phyloP scores from a whole-genome alignment of 2,113 vertebrate genomes.

The Colius striatus region DNA sequence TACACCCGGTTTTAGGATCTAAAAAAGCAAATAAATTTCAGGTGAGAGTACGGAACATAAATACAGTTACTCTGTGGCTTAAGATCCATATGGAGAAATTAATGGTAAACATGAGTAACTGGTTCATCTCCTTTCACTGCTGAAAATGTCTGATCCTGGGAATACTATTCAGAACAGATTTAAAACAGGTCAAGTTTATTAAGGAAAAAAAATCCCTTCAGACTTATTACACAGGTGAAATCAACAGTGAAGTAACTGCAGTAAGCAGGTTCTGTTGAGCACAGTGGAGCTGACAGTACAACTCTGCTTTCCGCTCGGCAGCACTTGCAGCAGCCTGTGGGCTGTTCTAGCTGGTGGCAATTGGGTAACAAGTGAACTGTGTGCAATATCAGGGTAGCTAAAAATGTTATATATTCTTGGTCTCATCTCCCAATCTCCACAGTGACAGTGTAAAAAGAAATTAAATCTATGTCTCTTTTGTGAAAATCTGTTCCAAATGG shows the following conservation, averaged over 20 bases:
- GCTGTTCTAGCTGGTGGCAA: neutral
- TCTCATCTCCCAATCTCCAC: neutral
- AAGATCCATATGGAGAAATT: neutral
- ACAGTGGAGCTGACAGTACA: neutral
- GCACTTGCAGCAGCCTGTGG: neutral
- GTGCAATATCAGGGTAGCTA: neutral
- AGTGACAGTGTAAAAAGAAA: neutral
- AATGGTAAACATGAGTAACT: neutral
- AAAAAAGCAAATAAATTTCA: neutral
- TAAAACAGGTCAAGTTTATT: neutral
- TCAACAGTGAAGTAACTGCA: neutral
- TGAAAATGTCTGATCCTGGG: neutral
- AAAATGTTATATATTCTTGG: neutral
- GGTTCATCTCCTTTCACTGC: neutral
- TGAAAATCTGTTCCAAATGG: neutral
- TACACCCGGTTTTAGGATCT: neutral
- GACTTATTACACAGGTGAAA: neutral
- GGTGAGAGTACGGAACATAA: neutral
- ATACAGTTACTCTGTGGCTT: neutral
- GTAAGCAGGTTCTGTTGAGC: neutral
- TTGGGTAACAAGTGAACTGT: neutral
- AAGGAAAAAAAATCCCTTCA: neutral
- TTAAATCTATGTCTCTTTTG: neutral
- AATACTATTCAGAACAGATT: neutral
- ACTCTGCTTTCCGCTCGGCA: neutral